Percentiles rank a stretch among this genome's conserved stretches.
Conservation (phyloP, 2,113 vertebrate genomes). For the Arvicanthis niloticus region DNA sequence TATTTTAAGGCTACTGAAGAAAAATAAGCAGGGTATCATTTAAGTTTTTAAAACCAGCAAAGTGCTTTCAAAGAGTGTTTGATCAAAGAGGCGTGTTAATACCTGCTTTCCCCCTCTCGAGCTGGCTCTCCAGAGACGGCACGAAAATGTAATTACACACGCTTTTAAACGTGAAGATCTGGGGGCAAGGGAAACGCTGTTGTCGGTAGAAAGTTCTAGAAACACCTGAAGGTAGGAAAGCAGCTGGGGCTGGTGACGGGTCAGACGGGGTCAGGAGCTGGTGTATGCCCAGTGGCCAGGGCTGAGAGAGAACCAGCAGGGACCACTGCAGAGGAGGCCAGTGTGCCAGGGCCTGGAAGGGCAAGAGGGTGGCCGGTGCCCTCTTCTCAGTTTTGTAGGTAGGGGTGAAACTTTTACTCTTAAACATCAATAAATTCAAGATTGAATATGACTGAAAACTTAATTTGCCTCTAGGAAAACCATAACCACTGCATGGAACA, state of each 20-base stretch:
- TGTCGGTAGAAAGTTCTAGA: neutral
- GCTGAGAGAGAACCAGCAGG: neutral
- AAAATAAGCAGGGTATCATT: neutral
- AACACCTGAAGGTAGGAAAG: neutral
- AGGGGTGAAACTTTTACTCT: neutral
- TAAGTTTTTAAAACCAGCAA: neutral
- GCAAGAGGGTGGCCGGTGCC: rapidly evolving
- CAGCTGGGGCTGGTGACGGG: neutral
- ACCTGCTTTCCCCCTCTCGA: neutral
- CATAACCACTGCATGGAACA: neutral
- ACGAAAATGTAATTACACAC: neutral
- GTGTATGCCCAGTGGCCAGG: too few relatives aligned
- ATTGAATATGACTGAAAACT: neutral
- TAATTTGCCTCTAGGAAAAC: neutral
- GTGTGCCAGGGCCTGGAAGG: too few relatives aligned
- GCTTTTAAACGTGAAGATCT: neutral
- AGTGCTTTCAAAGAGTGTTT: neutral
- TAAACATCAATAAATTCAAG: neutral
- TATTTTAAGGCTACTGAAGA: neutral
- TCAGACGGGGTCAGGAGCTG: neutral
- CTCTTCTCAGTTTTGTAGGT: too few relatives aligned
- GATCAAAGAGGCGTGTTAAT: neutral
- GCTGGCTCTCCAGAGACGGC: neutral
- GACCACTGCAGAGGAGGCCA: too few relatives aligned
- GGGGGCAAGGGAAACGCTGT: neutral